Base-by-base conservation (phyloP, 1,140 invertebrate genomes). In the Trypoxylus dichotomus region DNA sequence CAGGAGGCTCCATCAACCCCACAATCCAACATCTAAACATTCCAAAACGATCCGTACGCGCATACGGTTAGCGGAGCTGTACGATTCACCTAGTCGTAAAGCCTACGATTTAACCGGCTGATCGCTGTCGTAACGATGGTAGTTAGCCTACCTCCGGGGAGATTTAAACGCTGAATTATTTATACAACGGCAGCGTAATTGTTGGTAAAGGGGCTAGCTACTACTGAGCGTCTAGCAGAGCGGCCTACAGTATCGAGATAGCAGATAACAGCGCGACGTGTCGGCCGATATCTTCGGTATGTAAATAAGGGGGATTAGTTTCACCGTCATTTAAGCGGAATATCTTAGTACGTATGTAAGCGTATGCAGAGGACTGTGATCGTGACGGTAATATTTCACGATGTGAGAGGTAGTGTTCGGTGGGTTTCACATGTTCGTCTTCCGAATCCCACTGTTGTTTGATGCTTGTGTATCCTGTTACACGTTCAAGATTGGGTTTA, bases 271-370 rank as follows among this genome's bases (percentile, higher is more conserved):
- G 10, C 2, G 32, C 32, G 32, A 54, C 19, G 47, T 19, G 21
- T 27, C 15, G 13, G 27, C 24, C 60, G 60, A 68, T 68, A 68
- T 29, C 60, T 68, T 24, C 7, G 60, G 60, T 27, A 68, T 68
- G 60, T 68, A 68, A 68, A 68, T 68, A 68, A 27, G 27, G 60
- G 32, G 60, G 60, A 68, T 68, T 29, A 68, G 24, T 68, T 68
- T 68, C 60, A 68, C 47, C 47, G 47, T 54, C 32, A n/a, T 54
- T n/a, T 54, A 54, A n/a, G 7, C n/a, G 32, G 47, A 54, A 54
- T 54, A 54, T 54, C 15, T 54, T 54, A n/a, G 47, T 54, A n/a
- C 19, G 1, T 43, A 43, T n/a, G n/a, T n/a, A n/a, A n/a, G n/a
- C n/a, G n/a, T n/a, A n/a, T n/a, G n/a, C n/a, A n/a, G n/a, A n/a